Evolutionary conservation across 2,113 vertebrate genomes (phyloP).

Genomic region (Pica pica): DNA sequence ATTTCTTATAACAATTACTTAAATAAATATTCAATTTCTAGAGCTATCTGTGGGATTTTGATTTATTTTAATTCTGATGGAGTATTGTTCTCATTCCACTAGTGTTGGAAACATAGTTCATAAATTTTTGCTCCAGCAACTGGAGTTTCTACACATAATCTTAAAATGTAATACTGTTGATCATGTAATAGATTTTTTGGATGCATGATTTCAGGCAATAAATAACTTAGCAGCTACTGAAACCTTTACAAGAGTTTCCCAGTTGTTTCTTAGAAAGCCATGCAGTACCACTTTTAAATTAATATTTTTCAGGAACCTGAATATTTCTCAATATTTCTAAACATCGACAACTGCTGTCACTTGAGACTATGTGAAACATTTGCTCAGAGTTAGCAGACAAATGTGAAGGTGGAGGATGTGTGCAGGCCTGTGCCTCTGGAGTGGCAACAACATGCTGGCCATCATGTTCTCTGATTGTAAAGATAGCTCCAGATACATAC

Average conservation of each 20-base stretch:
- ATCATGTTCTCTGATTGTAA: not conserved
- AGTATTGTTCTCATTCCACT: not conserved
- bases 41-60: rapidly evolving
- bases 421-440: not conserved
- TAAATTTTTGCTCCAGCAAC: not conserved
- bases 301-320: not conserved
- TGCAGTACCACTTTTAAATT: not conserved
- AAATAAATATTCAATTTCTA: not conserved
- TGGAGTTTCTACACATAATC: not conserved
- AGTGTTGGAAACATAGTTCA: not conserved
- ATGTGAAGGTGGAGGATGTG: not conserved
- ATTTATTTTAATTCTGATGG: not conserved
- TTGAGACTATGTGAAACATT: not conserved
- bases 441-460: not conserved
- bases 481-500: not conserved
- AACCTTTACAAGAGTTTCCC: not conserved
- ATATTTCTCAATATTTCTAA: not conserved
- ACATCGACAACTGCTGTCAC: rapidly evolving
- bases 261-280: not conserved
- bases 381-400: not conserved
- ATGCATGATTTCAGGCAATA: not conserved
- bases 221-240: not conserved
- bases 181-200: not conserved
- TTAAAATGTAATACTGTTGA: not conserved
- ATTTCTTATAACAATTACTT: not conserved